Conservation (phyloP, 2,888 invertebrate genomes). For the Liposcelis brunnea region DNA sequence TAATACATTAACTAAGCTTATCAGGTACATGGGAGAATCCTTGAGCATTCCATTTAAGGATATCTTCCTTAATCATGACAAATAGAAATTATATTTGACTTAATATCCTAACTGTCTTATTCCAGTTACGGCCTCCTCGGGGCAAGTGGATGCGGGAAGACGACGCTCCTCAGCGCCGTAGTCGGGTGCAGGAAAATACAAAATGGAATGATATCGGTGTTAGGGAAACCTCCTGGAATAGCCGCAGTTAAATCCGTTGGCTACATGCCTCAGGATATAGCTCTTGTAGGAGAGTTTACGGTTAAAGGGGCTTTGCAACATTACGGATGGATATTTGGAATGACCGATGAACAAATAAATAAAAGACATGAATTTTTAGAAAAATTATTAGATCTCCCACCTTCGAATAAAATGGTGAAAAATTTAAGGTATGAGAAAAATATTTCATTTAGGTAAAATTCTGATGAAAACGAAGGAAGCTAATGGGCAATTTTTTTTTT, state of each 20-base stretch:
- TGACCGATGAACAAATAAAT: slow-evolving; percentile 25
- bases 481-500: background rate
- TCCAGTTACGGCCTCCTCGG: slow-evolving; percentile 35
- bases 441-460: too few species aligned
- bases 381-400: slow-evolving; percentile 58
- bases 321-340: slow-evolving; percentile 28
- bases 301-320: slow-evolving; percentile 6
- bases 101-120: slow-evolving; percentile 3
- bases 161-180: slow-evolving; percentile 32
- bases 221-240: slow-evolving; percentile 29
- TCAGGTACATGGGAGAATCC: background rate
- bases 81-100: background rate
- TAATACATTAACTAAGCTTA: slow-evolving; percentile 1
- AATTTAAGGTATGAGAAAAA: slow-evolving; percentile 24
- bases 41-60: background rate
- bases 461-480: too few species aligned
- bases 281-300: slow-evolving; percentile 6
- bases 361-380: slow-evolving; percentile 49
- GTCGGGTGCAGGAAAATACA: slow-evolving; percentile 29
- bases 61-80: background rate
- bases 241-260: slow-evolving; percentile 14
- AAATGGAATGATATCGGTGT: slow-evolving; percentile 27
- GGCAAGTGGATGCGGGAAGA: slow-evolving; percentile 37
- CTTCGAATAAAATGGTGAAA: slow-evolving; percentile 43
- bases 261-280: slow-evolving; percentile 15